Percentiles rank a stretch among this genome's conserved stretches.
These are phyloP conservation scores for Aphis craccivora DNA, from an alignment of 1,140 invertebrate species.

Conservation along the genomic window DNA sequence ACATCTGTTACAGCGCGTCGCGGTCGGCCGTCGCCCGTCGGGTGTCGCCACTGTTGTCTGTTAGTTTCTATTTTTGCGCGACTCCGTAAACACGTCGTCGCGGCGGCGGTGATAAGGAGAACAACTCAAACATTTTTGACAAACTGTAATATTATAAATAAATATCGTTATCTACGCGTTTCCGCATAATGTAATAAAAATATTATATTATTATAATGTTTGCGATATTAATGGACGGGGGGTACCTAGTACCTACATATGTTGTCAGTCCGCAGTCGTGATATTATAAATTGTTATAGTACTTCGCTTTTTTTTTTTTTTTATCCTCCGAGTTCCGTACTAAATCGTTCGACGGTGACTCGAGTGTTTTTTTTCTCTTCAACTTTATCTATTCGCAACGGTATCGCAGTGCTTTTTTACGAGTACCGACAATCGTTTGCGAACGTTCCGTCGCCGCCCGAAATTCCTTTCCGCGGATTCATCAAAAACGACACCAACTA, in stretches of 20 bases:
- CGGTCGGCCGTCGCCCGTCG: not conserved
- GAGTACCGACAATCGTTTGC: slow-evolving; percentile 34
- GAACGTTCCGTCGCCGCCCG: not conserved
- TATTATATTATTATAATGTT: not conserved
- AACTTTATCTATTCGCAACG: slow-evolving; percentile 24
- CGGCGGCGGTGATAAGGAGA: slow-evolving; percentile 21
- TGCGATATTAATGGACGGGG: not conserved
- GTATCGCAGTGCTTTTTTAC: slow-evolving; percentile 24
- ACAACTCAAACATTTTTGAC: not conserved
- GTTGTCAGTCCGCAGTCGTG: too few relatives aligned
- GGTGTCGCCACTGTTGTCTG: not conserved
- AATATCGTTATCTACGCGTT: not conserved
- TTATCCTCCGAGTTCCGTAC: not conserved
- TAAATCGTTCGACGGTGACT: not conserved
- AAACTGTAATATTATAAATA: not conserved
- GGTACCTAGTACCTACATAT: too few relatives aligned
- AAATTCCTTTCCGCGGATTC: not conserved
- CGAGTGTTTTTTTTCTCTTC: not conserved
- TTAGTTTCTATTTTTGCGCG: slow-evolving; percentile 56
- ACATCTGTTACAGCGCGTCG: not conserved
- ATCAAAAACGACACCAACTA: not conserved
- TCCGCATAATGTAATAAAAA: not conserved
- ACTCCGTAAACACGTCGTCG: not conserved
- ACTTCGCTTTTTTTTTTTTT: not conserved
- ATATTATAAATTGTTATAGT: not conserved